Conservation (phyloP, 1,140 invertebrate genomes). For the Cyphomyrmex costatus region DNA sequence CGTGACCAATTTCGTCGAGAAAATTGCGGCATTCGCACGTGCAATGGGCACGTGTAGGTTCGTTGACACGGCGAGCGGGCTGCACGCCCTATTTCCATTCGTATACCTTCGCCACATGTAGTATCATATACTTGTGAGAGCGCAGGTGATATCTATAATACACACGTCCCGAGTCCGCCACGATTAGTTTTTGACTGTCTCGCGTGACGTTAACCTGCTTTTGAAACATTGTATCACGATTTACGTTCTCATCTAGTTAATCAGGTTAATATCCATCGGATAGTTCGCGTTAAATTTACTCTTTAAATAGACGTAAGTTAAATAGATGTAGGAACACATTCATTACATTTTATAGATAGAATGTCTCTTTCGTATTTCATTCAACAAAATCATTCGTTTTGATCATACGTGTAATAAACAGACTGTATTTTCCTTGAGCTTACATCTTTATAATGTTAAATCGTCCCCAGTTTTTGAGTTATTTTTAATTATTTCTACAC, state of each 20-base stretch:
- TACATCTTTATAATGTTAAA: no score
- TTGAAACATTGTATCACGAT: background rate
- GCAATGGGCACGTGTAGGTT: constrained; percentile 23
- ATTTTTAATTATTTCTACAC: no score
- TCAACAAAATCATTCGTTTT: no score
- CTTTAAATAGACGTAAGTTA: constrained; percentile 14
- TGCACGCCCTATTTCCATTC: constrained; percentile 75
- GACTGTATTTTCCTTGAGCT: no score
- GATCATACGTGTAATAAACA: no score
- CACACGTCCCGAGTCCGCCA: background rate
- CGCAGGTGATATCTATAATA: constrained; percentile 27
- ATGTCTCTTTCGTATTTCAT: background rate
- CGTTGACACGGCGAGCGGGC: constrained; percentile 66
- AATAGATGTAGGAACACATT: no score
- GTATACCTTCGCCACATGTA: constrained; percentile 41
- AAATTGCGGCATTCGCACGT: constrained; percentile 29
- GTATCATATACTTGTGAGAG: constrained; percentile 29
- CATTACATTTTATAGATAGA: background rate
- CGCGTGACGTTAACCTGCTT: constrained; percentile 38
- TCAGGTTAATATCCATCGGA: constrained; percentile 4
- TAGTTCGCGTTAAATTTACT: background rate
- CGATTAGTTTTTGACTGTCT: constrained; percentile 56
- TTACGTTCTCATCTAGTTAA: background rate
- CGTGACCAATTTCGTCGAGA: background rate
- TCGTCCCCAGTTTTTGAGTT: no score